Conservation (phyloP, 2,797 vertebrate genomes). For the Sparidentex hasta region DNA sequence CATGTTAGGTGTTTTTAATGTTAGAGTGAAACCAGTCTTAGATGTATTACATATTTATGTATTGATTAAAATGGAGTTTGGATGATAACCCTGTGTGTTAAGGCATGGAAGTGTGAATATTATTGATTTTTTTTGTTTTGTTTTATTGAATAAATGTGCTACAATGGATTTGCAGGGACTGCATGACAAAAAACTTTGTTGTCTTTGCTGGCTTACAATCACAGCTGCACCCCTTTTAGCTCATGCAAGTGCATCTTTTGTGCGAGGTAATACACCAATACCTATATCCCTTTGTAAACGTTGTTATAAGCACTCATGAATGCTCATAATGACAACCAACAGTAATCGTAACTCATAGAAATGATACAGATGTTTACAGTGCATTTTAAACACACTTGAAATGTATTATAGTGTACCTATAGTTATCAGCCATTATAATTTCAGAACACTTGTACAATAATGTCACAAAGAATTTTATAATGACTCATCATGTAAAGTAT, state of each 20-base stretch:
- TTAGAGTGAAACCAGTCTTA: constrained; percentile 6
- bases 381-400: too few species aligned
- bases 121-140: not conserved
- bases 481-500: too few species aligned
- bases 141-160: not conserved
- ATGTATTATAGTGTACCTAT: too few species aligned
- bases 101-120: not conserved
- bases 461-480: too few species aligned
- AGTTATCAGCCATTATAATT: too few species aligned
- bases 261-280: too few species aligned
- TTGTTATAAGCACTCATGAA: too few species aligned
- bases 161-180: not conserved
- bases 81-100: not conserved
- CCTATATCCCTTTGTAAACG: too few species aligned
- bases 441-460: too few species aligned
- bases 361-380: too few species aligned
- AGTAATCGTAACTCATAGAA: too few species aligned
- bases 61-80: constrained; percentile 8
- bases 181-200: not conserved
- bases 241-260: not conserved
- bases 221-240: not conserved
- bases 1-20: constrained; percentile 12
- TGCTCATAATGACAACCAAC: too few species aligned
- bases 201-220: not conserved
- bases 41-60: not conserved